A percentile compares a stretch with the other conserved stretches of the same genome.
These are phyloP conservation scores for Lycaon pictus DNA, from an alignment of 2,113 vertebrate species.

Conservation along the genomic window DNA sequence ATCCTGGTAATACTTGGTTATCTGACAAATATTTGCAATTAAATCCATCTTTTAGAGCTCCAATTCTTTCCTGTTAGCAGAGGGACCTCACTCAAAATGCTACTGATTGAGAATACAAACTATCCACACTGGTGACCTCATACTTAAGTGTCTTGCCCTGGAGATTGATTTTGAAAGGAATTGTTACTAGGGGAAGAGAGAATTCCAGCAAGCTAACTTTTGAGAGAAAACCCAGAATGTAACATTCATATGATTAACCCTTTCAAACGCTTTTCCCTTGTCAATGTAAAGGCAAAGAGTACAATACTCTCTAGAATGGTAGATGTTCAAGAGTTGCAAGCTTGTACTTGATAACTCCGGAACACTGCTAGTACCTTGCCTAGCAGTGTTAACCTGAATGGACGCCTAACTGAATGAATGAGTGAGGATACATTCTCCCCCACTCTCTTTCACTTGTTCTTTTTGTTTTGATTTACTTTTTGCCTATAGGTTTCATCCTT, in stretches of 20 bases:
- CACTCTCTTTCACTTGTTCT: not conserved
- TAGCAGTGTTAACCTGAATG: not conserved
- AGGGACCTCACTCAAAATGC: not conserved
- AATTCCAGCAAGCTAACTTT: not conserved
- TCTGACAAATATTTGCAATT: not conserved
- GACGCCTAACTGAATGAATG: not conserved
- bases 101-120: not conserved
- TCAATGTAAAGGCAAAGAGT: not conserved
- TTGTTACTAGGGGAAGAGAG: not conserved
- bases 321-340: not conserved
- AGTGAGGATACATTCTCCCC: not conserved
- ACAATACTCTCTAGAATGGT: not conserved
- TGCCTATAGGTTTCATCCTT: not conserved
- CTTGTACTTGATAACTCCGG: not conserved
- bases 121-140: not conserved
- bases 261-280: not conserved
- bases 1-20: not conserved
- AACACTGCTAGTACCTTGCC: not conserved
- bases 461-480: constrained; percentile 6
- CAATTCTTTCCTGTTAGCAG: not conserved
- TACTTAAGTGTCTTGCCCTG: not conserved
- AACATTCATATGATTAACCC: not conserved
- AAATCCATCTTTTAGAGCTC: not conserved
- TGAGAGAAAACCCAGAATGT: not conserved
- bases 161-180: not conserved